These are phyloP conservation scores for Pterostichus niger DNA, from an alignment of 2,888 invertebrate species.

Conservation along the genomic window DNA sequence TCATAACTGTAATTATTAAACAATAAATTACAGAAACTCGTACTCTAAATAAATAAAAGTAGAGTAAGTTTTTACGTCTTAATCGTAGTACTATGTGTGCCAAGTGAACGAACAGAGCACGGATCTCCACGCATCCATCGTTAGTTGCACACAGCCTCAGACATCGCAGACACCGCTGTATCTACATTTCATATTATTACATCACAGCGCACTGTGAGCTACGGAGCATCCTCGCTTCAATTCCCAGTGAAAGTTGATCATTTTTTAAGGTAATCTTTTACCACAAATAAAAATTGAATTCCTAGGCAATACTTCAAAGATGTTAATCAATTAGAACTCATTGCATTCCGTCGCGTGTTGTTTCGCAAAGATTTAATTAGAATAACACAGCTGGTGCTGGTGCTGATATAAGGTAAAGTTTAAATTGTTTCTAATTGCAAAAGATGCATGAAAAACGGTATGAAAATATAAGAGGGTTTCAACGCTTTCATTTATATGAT, in stretches of 20 bases:
- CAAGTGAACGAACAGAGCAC: slow-evolving; percentile 18
- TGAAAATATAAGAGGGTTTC: slow-evolving; percentile 21
- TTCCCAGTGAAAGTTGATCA: slow-evolving; percentile 57
- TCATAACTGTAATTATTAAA: too few species aligned
- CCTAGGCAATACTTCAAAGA: slow-evolving; percentile 54
- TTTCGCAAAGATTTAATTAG: slow-evolving; percentile 62
- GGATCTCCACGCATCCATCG: slow-evolving; percentile 10
- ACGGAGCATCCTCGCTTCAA: slow-evolving; percentile 28
- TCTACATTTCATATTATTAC: slow-evolving; percentile 62
- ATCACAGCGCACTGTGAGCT: slow-evolving; percentile 25
- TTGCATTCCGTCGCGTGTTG: slow-evolving; percentile 48
- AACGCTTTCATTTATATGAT: not conserved
- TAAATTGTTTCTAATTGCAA: slow-evolving; percentile 34
- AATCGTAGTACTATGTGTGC: slow-evolving; percentile 30
- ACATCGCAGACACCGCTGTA: not conserved
- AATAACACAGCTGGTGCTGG: slow-evolving; percentile 40
- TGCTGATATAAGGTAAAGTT: slow-evolving; percentile 5
- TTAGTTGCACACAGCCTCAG: not conserved
- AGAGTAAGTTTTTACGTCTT: slow-evolving; percentile 45
- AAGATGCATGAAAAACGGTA: slow-evolving; percentile 11
- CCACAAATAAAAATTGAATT: slow-evolving; percentile 61
- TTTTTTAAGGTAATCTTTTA: slow-evolving; percentile 43
- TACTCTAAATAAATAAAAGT: slow-evolving; percentile 24
- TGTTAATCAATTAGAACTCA: slow-evolving; percentile 64
- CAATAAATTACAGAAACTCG: not conserved